A percentile compares a stretch with the other conserved stretches of the same genome.
Evolutionary conservation across 2,888 invertebrate species (phyloP).

Genomic region (Dascillus cervinus): DNA sequence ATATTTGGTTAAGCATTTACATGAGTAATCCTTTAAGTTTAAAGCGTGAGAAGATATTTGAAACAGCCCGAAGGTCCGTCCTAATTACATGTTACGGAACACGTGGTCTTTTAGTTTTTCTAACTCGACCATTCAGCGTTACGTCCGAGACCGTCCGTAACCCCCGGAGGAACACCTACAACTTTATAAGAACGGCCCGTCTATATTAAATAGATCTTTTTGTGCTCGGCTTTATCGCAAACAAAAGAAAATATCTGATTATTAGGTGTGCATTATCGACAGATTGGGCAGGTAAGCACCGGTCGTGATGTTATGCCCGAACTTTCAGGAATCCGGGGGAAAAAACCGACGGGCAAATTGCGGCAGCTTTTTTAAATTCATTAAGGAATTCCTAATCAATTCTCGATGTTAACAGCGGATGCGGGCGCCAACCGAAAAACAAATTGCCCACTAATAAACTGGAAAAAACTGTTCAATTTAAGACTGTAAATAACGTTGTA

Average conservation of each 20-base stretch:
- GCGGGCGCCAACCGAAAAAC: too few species aligned
- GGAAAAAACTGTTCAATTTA: too few species aligned
- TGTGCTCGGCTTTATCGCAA: slow-evolving; percentile 23
- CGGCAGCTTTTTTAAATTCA: slow-evolving; percentile 4
- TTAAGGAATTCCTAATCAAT: too few species aligned
- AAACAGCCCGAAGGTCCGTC: slow-evolving; percentile 34
- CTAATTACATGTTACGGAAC: slow-evolving; percentile 39
- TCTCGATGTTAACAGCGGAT: too few species aligned
- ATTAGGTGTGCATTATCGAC: slow-evolving; percentile 25
- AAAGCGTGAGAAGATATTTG: slow-evolving; percentile 39
- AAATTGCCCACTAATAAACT: too few species aligned
- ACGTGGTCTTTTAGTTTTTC: slow-evolving; percentile 27
- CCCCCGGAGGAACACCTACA: slow-evolving; percentile 9
- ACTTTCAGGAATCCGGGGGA: slow-evolving; percentile 17
- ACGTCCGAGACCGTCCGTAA: slow-evolving; percentile 1
- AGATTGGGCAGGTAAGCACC: slow-evolving; percentile 19
- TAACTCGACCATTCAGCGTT: slow-evolving; percentile 7
- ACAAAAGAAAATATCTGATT: slow-evolving; percentile 29
- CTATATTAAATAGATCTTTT: slow-evolving; percentile 10
- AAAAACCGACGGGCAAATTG: slow-evolving; percentile 7
- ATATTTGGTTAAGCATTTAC: slow-evolving; percentile 11
- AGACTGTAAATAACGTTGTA: too few species aligned
- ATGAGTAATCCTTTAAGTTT: slow-evolving; percentile 16
- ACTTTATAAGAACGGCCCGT: slow-evolving; percentile 8
- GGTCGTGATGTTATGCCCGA: slow-evolving; percentile 19